These are phyloP conservation scores for Altica lythri DNA, from an alignment of 2,888 invertebrate species.

Conservation along the genomic window DNA sequence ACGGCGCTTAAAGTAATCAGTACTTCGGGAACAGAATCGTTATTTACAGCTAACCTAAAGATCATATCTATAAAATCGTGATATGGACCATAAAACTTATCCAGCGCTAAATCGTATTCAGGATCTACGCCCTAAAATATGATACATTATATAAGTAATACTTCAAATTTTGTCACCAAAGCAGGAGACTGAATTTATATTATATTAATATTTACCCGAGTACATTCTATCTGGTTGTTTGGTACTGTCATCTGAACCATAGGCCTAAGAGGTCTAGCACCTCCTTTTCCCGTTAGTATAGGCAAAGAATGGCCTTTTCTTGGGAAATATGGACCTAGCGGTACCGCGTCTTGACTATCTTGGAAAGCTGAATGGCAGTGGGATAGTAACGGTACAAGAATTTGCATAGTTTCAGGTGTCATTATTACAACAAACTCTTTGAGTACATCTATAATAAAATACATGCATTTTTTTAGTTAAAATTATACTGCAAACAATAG, in stretches of 20 bases:
- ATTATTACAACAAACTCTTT: conserved; percentile 79
- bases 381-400: conserved; percentile 82
- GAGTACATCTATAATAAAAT: conserved; percentile 68
- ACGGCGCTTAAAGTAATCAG: conserved; percentile 85
- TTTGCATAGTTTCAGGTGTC: conserved; percentile 78
- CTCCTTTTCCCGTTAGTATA: conserved; percentile 63
- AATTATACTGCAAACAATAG: no score
- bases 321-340: conserved; percentile 79
- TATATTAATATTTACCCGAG: conserved; percentile 59
- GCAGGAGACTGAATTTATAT: neutral
- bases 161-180: neutral
- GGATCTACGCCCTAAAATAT: conserved; percentile 69
- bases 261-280: conserved; percentile 74
- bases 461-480: no score
- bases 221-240: conserved; percentile 72
- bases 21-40: conserved; percentile 83
- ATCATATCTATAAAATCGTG: conserved; percentile 86
- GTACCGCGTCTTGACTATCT: conserved; percentile 71
- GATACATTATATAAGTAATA: neutral
- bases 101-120: conserved; percentile 75
- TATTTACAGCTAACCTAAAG: conserved; percentile 87
- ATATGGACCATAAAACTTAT: conserved; percentile 83
- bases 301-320: conserved; percentile 66
- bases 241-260: conserved; percentile 87
- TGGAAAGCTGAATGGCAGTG: conserved; percentile 83